Percentiles rank a stretch among this genome's conserved stretches.
phyloP scores from a whole-genome alignment of 2,113 vertebrate species.

The Drymodes brunneopygia region DNA sequence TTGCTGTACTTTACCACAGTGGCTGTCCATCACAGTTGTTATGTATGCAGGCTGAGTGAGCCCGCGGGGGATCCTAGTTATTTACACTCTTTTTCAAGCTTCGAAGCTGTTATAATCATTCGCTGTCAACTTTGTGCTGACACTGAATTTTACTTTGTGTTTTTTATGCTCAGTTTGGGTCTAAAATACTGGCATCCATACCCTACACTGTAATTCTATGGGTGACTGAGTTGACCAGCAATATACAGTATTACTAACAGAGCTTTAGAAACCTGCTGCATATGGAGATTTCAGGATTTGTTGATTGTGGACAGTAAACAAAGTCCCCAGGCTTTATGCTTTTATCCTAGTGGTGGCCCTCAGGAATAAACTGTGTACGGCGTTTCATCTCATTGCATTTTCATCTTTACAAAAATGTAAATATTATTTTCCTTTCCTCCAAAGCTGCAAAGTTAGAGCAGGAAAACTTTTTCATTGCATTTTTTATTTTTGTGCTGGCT shows the following conservation, averaged over 20 bases:
- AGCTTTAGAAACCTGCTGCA: slow-evolving; percentile 67
- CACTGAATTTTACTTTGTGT: slow-evolving; percentile 84
- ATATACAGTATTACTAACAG: slow-evolving; percentile 63
- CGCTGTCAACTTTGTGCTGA: slow-evolving; percentile 89
- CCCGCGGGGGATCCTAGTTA: slow-evolving; percentile 83
- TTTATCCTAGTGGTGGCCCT: slow-evolving; percentile 67
- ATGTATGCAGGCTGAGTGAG: slow-evolving; percentile 82
- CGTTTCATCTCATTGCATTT: slow-evolving; percentile 59
- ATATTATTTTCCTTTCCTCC: slow-evolving; percentile 46
- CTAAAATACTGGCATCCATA: slow-evolving; percentile 76
- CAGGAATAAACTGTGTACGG: slow-evolving; percentile 38
- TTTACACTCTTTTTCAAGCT: slow-evolving; percentile 88
- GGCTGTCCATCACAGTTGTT: slow-evolving; percentile 84
- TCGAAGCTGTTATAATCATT: slow-evolving; percentile 88
- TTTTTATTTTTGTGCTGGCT: not conserved
- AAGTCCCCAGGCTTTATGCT: slow-evolving; percentile 63
- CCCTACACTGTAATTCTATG: slow-evolving; percentile 74
- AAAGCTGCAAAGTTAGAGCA: slow-evolving; percentile 47
- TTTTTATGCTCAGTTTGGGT: slow-evolving; percentile 80
- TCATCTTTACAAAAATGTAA: slow-evolving; percentile 62
- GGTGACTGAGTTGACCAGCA: slow-evolving; percentile 75
- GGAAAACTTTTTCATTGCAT: slow-evolving; percentile 44
- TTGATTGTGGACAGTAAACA: slow-evolving; percentile 75
- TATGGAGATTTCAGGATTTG: slow-evolving; percentile 73
- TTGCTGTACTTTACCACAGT: slow-evolving; percentile 65